Percentiles rank a stretch among this genome's conserved stretches.
These are phyloP conservation scores for Dendrolimus punctatus DNA, from an alignment of 1,140 invertebrate genomes.

Conservation along the genomic window DNA sequence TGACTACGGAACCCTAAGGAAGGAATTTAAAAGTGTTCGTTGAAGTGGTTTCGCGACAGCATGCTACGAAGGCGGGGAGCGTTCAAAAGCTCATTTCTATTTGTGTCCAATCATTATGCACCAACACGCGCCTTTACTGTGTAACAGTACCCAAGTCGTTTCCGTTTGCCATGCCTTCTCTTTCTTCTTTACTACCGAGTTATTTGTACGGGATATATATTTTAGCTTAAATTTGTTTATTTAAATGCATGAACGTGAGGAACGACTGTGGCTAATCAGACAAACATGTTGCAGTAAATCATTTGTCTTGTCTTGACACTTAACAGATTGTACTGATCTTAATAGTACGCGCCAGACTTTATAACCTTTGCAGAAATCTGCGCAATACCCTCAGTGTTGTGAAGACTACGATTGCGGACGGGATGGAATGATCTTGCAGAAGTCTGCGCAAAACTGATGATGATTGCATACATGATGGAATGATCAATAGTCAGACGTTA, in stretches of 20 bases:
- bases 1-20: constrained; percentile 11
- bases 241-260: constrained; percentile 7
- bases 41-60: constrained; percentile 41
- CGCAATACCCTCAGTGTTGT: too few relatives aligned
- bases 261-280: neutral
- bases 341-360: too few relatives aligned
- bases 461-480: too few relatives aligned
- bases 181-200: constrained; percentile 25
- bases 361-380: too few relatives aligned
- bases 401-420: too few relatives aligned
- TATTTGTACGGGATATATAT: constrained; percentile 25
- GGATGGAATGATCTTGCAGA: too few relatives aligned
- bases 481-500: too few relatives aligned
- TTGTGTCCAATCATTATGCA: constrained; percentile 61
- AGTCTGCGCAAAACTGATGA: too few relatives aligned
- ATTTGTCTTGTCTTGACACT: too few relatives aligned
- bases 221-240: constrained; percentile 19
- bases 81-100: constrained; percentile 47
- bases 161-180: constrained; percentile 31
- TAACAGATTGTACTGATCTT: too few relatives aligned
- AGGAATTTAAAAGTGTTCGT: constrained; percentile 23
- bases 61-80: constrained; percentile 33
- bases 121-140: constrained; percentile 57
- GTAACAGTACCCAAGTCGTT: constrained; percentile 55
- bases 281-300: too few relatives aligned